A percentile compares a stretch with the other conserved stretches of the same genome.
phyloP scores from a whole-genome alignment of 2,888 invertebrate species.

The Caenorhabditis drosophilae region DNA sequence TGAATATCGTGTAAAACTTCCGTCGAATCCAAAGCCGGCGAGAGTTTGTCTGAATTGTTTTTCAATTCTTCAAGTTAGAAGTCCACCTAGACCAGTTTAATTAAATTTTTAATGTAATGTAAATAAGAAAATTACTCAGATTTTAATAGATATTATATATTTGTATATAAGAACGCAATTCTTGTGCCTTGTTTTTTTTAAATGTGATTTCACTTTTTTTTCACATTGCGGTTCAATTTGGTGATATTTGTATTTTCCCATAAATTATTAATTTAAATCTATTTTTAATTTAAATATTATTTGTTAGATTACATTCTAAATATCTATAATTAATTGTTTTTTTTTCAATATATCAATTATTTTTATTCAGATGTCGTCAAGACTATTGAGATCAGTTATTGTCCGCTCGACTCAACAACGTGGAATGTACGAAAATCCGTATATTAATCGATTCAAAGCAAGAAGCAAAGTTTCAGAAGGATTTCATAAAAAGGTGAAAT shows the following conservation, averaged over 20 bases:
- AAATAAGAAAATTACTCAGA: too few relatives aligned
- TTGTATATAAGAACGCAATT: not conserved
- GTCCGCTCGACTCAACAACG: slow-evolving; percentile 36
- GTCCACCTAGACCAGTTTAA: not conserved
- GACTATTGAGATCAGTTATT: slow-evolving; percentile 27
- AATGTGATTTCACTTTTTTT: not conserved
- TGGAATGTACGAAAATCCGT: slow-evolving; percentile 66
- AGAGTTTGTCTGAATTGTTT: slow-evolving; percentile 51
- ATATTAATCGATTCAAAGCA: slow-evolving; percentile 60
- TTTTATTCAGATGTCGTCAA: slow-evolving; percentile 30
- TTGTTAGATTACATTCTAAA: not conserved
- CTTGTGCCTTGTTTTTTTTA: not conserved
- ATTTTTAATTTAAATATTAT: not conserved
- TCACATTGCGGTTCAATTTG: not conserved
- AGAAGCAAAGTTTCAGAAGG: slow-evolving; percentile 60
- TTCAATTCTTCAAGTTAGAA: not conserved
- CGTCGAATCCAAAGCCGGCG: slow-evolving; percentile 47
- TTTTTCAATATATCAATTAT: too few relatives aligned
- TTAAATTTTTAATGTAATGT: not conserved
- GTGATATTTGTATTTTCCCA: not conserved
- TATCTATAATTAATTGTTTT: not conserved
- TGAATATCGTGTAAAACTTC: slow-evolving; percentile 48
- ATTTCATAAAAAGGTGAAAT: slow-evolving; percentile 61
- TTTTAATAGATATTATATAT: too few relatives aligned
- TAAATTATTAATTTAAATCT: not conserved